Percentiles rank a stretch among this genome's conserved stretches.
Evolutionary conservation across 2,888 invertebrate species (phyloP).

Genomic region (Mactromeris polynyma): DNA sequence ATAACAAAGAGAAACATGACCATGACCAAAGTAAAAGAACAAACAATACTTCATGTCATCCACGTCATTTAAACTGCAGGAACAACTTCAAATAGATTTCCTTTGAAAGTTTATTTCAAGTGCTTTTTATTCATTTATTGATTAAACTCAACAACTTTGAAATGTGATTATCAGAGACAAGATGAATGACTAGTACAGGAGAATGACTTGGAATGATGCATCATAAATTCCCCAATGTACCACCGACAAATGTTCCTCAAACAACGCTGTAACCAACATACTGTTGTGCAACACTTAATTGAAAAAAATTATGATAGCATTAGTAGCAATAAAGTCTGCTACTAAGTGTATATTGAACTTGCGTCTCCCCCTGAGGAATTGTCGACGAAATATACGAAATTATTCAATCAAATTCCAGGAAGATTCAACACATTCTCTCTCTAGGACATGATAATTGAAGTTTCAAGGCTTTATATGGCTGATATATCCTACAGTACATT

Average conservation of each 20-base stretch:
- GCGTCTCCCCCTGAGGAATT: not conserved
- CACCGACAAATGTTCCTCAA: not conserved
- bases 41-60: too few species aligned
- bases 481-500: not conserved
- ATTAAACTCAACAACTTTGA: not conserved
- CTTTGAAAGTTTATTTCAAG: too few species aligned
- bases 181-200: not conserved
- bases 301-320: not conserved
- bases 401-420: not conserved
- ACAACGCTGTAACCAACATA: not conserved
- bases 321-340: not conserved
- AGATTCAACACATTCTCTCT: not conserved
- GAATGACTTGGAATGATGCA: too few species aligned
- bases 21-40: too few species aligned
- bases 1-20: too few species aligned
- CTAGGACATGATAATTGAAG: not conserved
- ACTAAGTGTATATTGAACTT: not conserved
- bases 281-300: not conserved
- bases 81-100: too few species aligned
- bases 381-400: not conserved
- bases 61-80: too few species aligned
- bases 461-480: not conserved
- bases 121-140: not conserved
- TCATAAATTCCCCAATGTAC: not conserved
- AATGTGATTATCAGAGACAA: not conserved